These are phyloP conservation scores for Vicugna pacos DNA, from an alignment of 2,113 vertebrate species.

Conservation along the genomic window DNA sequence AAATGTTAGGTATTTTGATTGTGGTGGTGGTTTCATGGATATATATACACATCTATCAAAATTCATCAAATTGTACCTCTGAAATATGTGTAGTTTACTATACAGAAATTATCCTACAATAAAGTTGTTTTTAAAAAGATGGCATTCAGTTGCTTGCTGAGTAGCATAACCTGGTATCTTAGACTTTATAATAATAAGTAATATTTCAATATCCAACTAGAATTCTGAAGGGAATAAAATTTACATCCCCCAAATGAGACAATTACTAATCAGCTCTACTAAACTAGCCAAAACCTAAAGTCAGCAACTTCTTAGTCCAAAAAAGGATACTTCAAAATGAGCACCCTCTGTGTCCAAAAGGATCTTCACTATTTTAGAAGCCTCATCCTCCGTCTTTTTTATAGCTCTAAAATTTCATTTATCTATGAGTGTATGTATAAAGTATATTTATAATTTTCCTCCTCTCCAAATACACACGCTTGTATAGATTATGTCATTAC, in stretches of 20 bases:
- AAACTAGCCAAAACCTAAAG: conserved; percentile 1
- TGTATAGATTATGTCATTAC: neutral
- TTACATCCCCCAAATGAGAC: neutral
- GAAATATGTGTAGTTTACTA: no score
- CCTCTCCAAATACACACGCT: neutral
- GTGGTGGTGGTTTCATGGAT: no score
- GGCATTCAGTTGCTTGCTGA: conserved; percentile 19
- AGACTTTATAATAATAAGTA: conserved; percentile 48
- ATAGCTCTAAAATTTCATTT: neutral
- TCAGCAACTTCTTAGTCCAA: neutral
- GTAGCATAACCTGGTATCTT: conserved; percentile 17
- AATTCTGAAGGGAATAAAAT: conserved; percentile 67
- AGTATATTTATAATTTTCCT: neutral
- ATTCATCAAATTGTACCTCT: no score
- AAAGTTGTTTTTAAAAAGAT: neutral
- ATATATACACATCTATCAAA: no score
- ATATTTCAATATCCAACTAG: neutral
- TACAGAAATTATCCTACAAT: no score
- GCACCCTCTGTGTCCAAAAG: neutral
- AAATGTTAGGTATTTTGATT: no score
- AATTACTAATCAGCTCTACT: neutral
- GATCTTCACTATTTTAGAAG: neutral
- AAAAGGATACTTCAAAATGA: neutral
- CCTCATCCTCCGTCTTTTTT: neutral
- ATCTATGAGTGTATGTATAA: neutral